Evolutionary conservation across 2,113 vertebrate species (phyloP).

Genomic region (Hiodon tergisus): DNA sequence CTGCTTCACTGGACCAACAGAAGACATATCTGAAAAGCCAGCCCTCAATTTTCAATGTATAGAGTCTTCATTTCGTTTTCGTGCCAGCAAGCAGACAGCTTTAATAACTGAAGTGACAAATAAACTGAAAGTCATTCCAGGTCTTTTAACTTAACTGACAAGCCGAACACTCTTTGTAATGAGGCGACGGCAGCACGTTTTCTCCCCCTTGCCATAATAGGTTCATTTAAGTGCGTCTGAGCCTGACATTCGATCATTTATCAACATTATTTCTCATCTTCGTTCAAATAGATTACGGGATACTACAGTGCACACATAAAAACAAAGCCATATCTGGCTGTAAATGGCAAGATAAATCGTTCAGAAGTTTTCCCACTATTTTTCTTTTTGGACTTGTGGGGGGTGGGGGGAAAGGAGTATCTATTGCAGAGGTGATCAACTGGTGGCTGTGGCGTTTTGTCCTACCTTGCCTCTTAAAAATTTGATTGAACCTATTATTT

Average conservation of each 20-base stretch:
- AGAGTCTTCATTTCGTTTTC: conserved; percentile 81
- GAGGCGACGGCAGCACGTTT: conserved; percentile 72
- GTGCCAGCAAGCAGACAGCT: conserved; percentile 82
- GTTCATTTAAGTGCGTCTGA: conserved; percentile 86
- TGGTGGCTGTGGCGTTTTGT: no score
- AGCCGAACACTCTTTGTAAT: conserved; percentile 85
- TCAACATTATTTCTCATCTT: conserved; percentile 85
- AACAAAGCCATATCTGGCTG: conserved; percentile 84
- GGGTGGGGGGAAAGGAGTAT: no score
- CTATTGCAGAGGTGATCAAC: no score
- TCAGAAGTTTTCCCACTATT: conserved; percentile 40
- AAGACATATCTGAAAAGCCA: conserved; percentile 71
- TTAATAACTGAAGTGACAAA: conserved; percentile 91
- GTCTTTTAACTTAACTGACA: conserved; percentile 85
- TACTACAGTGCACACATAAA: conserved; percentile 84
- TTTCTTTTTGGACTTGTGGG: neutral
- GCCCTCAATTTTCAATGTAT: conserved; percentile 77
- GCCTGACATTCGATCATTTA: conserved; percentile 87
- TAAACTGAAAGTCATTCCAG: conserved; percentile 83
- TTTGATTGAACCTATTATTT: no score
- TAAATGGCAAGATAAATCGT: conserved; percentile 48
- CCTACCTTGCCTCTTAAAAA: no score
- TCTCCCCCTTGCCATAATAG: conserved; percentile 68
- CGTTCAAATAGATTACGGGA: conserved; percentile 85
- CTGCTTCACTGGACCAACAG: conserved; percentile 78